These are phyloP conservation scores for Gnathonemus echidnorhynchus DNA, from an alignment of 2,113 vertebrate genomes.

Conservation along the genomic window DNA sequence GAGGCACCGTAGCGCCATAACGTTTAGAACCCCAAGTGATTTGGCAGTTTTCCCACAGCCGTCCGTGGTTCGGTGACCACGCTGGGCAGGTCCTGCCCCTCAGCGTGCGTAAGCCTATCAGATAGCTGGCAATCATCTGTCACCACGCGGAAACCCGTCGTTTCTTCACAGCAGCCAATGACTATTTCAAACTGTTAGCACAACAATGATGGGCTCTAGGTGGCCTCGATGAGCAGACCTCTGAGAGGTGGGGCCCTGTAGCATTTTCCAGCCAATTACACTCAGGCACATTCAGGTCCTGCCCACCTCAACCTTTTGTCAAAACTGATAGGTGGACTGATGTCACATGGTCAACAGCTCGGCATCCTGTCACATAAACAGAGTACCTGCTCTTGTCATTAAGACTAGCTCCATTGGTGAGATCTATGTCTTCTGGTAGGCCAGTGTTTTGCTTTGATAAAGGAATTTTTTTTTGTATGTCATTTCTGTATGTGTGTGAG, in stretches of 20 bases:
- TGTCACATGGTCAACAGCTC: neutral
- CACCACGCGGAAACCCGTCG: neutral
- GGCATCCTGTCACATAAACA: neutral
- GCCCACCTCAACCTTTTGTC: neutral
- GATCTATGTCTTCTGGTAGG: constrained; percentile 2
- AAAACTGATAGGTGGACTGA: neutral
- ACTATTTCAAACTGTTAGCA: constrained; percentile 2
- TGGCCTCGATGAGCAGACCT: neutral
- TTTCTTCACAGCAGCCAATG: constrained; percentile 3
- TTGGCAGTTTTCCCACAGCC: neutral
- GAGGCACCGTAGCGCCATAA: neutral
- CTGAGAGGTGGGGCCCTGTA: neutral
- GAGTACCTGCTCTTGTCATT: neutral
- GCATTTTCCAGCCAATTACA: neutral
- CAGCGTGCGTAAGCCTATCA: neutral
- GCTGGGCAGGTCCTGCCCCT: neutral
- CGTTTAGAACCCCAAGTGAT: neutral
- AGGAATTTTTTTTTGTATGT: neutral
- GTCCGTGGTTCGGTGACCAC: neutral
- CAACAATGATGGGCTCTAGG: constrained; percentile 4
- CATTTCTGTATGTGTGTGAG: neutral
- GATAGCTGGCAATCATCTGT: neutral
- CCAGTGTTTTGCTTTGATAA: constrained; percentile 1
- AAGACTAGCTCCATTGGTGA: neutral
- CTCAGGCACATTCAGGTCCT: neutral